phyloP scores from a whole-genome alignment of 1,140 invertebrate genomes.

The Reticulitermes speratus region DNA sequence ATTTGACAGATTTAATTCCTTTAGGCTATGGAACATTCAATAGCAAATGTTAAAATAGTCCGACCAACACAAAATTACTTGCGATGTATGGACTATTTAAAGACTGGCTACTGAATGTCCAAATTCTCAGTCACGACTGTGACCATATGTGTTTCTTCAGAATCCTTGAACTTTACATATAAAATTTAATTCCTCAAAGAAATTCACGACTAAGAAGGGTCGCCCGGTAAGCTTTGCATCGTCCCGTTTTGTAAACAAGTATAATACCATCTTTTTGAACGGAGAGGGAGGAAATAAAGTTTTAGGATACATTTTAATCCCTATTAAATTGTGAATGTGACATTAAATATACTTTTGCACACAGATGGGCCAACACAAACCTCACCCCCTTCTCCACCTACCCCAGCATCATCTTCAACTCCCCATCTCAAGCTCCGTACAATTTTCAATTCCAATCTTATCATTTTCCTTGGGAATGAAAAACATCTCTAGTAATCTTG shows the following conservation, averaged over 20 bases:
- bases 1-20: too few relatives aligned
- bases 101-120: too few relatives aligned
- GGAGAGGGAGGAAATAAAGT: not conserved
- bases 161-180: too few relatives aligned
- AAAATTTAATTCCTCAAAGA: too few relatives aligned
- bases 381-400: not conserved
- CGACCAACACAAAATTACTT: too few relatives aligned
- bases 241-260: not conserved
- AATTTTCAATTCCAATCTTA: conserved; percentile 20
- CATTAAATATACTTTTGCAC: conserved; percentile 7
- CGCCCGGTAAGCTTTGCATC: too few relatives aligned
- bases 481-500: conserved; percentile 17
- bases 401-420: conserved; percentile 8
- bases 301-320: not conserved
- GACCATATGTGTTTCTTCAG: too few relatives aligned
- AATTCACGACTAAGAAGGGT: too few relatives aligned
- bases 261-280: not conserved
- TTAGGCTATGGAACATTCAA: too few relatives aligned
- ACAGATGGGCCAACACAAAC: conserved; percentile 5
- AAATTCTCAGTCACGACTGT: too few relatives aligned
- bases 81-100: too few relatives aligned
- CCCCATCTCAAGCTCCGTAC: not conserved
- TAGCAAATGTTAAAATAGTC: too few relatives aligned
- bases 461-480: conserved; percentile 15
- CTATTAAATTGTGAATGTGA: not conserved